These are phyloP conservation scores for Eilema griseolum DNA, from an alignment of 2,888 invertebrate species.

Conservation along the genomic window DNA sequence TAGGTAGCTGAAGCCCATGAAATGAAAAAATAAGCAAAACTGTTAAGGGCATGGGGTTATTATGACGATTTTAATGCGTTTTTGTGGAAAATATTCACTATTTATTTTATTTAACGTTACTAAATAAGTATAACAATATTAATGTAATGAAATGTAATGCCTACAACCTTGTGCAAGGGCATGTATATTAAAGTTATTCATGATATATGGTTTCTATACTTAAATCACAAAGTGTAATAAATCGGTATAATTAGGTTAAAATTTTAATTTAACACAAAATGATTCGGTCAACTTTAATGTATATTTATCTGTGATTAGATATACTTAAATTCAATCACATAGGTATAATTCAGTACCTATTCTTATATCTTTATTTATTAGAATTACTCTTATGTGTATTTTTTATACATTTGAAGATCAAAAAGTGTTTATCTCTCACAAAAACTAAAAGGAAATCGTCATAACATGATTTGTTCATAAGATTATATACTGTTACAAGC, in stretches of 20 bases:
- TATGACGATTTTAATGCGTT: constrained; percentile 26
- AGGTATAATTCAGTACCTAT: too few relatives aligned
- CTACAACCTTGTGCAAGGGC: neutral
- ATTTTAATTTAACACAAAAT: neutral
- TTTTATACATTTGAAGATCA: neutral
- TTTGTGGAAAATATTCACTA: constrained; percentile 28
- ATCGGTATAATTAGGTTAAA: neutral
- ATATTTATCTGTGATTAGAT: neutral
- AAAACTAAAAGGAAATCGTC: constrained; percentile 17
- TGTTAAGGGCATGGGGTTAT: constrained; percentile 39
- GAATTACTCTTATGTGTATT: too few relatives aligned
- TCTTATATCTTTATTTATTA: too few relatives aligned
- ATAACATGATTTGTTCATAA: constrained; percentile 12
- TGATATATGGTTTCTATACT: neutral
- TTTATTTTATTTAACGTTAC: neutral
- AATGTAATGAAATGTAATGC: neutral
- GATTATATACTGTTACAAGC: constrained; percentile 29
- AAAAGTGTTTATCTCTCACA: constrained; percentile 19
- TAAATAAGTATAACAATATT: too few relatives aligned
- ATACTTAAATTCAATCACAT: too few relatives aligned
- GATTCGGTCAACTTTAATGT: neutral
- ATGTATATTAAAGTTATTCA: neutral
- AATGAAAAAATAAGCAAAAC: constrained; percentile 38
- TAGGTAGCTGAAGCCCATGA: constrained; percentile 48
- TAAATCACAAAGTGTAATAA: neutral